Conservation (phyloP, 1,140 invertebrate genomes). For the Steinernema khuongi region DNA sequence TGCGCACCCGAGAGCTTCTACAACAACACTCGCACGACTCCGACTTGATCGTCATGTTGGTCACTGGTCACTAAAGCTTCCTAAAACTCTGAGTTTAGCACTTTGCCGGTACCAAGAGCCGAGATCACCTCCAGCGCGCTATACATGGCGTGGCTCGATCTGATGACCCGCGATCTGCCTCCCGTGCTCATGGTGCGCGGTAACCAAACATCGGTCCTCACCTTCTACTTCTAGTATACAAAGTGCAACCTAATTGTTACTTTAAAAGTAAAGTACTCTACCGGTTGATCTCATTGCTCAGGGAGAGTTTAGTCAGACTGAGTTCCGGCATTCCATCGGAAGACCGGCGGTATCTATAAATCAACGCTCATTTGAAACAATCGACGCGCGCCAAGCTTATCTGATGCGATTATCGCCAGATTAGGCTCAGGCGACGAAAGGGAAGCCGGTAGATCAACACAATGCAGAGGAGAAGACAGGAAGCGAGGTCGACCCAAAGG, state of each 20-base stretch:
- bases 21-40: conserved; percentile 47
- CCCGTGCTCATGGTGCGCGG: conserved; percentile 62
- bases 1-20: conserved; percentile 50
- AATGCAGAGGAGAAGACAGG: background rate
- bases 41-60: conserved; percentile 56
- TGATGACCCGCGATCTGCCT: conserved; percentile 60
- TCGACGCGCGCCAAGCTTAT: background rate
- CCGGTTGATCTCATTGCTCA: too few relatives aligned
- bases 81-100: conserved; percentile 52
- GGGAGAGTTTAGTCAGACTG: too few relatives aligned
- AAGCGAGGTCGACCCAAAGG: background rate
- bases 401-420: conserved; percentile 3
- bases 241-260: background rate
- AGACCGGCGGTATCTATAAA: background rate
- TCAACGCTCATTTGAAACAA: conserved; percentile 12
- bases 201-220: conserved; percentile 63
- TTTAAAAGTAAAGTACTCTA: background rate
- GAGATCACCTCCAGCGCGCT: conserved; percentile 60
- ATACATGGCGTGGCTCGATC: conserved; percentile 64
- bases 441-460: background rate
- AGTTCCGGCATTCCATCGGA: conserved; percentile 11
- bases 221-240: conserved; percentile 61
- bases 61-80: background rate
- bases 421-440: background rate
- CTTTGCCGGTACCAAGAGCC: conserved; percentile 64